Conservation (phyloP, 2,888 invertebrate genomes). For the Parnassius smintheus region DNA sequence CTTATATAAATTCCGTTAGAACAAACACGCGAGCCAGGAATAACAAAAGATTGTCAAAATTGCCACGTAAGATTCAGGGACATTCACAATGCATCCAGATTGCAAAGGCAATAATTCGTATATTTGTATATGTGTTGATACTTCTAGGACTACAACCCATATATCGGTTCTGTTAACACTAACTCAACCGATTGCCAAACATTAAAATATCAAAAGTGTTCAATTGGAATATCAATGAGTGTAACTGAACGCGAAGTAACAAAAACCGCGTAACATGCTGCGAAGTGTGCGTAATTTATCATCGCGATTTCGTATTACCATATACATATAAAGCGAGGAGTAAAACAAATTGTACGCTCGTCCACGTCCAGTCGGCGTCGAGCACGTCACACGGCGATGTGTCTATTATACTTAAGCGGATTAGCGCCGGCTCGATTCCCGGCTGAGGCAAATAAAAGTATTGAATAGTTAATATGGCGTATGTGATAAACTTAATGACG, state of each 20-base stretch:
- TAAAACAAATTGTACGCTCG: conserved; percentile 24
- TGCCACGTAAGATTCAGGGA: too few species aligned
- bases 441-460: conserved; percentile 35
- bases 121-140: too few species aligned
- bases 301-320: conserved; percentile 23
- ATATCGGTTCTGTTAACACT: too few species aligned
- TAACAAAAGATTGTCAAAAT: too few species aligned
- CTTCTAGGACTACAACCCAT: too few species aligned
- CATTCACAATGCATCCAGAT: too few species aligned
- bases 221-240: conserved; percentile 17
- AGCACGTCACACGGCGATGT: conserved; percentile 26
- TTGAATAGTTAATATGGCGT: conserved; percentile 17
- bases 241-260: conserved; percentile 6
- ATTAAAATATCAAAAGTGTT: conserved; percentile 7
- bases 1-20: too few species aligned
- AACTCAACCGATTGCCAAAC: background rate
- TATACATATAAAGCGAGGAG: conserved; percentile 18
- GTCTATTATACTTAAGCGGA: conserved; percentile 38
- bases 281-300: conserved; percentile 19
- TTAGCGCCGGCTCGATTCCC: conserved; percentile 36
- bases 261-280: conserved; percentile 11
- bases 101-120: too few species aligned
- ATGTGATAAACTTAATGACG: conserved; percentile 22
- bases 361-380: conserved; percentile 16
- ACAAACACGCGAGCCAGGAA: too few species aligned